These are phyloP conservation scores for Andrena camellia DNA, from an alignment of 2,888 invertebrate genomes.

Conservation along the genomic window DNA sequence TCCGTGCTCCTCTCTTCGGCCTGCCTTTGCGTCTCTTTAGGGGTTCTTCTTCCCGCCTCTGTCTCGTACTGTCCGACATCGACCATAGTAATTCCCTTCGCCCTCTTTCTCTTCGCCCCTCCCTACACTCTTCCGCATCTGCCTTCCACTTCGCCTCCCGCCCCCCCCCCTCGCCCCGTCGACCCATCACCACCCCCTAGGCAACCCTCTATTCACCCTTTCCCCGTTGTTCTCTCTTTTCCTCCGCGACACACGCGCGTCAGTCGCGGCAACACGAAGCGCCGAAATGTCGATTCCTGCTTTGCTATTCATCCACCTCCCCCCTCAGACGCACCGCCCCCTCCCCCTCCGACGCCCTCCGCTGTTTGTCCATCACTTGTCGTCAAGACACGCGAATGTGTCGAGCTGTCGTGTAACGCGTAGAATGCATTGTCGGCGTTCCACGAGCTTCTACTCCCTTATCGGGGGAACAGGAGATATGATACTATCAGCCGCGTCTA, in stretches of 20 bases:
- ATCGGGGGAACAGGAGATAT: constrained; percentile 11
- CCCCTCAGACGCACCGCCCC: not conserved
- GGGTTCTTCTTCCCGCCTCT: constrained; percentile 62
- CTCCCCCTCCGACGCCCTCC: not conserved
- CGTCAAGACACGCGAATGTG: constrained; percentile 50
- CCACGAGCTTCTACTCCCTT: constrained; percentile 5
- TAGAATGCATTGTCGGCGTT: constrained; percentile 23
- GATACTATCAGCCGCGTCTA: constrained; percentile 5
- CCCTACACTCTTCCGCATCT: constrained; percentile 12
- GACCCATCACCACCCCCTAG: not conserved
- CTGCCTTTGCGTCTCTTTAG: constrained; percentile 64
- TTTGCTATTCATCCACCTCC: constrained; percentile 37
- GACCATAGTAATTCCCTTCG: constrained; percentile 63
- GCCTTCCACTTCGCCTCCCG: not conserved
- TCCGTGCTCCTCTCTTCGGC: constrained; percentile 28
- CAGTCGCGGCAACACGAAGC: constrained; percentile 39
- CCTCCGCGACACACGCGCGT: constrained; percentile 38
- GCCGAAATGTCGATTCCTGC: constrained; percentile 59
- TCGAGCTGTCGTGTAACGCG: constrained; percentile 35
- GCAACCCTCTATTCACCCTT: constrained; percentile 22
- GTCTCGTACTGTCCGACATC: constrained; percentile 64
- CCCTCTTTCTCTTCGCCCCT: not conserved
- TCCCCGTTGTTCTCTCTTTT: constrained; percentile 42
- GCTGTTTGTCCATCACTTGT: constrained; percentile 49
- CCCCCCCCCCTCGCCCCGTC: not conserved